Evolutionary conservation across 2,888 invertebrate species (phyloP), one percentile per base, ranked within the genome.

Genomic region (Chaitophorus viminalis): DNA sequence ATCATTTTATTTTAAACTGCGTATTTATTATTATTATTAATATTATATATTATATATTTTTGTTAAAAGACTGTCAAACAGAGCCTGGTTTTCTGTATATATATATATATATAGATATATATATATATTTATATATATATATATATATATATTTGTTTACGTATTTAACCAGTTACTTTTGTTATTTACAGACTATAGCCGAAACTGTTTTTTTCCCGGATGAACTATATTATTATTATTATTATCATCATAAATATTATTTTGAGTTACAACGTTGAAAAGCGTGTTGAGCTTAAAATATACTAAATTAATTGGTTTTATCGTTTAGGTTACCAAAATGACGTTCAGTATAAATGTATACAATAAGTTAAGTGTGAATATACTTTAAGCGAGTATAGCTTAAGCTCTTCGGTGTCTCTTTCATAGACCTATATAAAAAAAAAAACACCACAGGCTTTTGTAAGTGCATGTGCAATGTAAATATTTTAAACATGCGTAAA

Each of bases 301-400:
- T 78, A 78, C 78, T 78, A 86, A 78, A 68, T 77, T 31, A 85
- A 39, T 75, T 83, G 39, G 33, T 82, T 70, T 29, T 54, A 74
- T 87, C 39, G 39, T 87, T 86, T 79, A 79, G 54, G 86, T 86
- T 87, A 87, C 87, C 87, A 87, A 87, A 87, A 87, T 87, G 87
- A 87, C 87, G 87, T 87, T 87, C 72, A 78, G 79, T 86, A 83
- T 83, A 78, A 46, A 86, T 86, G 86, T 86, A 81, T 87, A 79
- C 46, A 78, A 81, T 87, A 87, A 72, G 72, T 76, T 78, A 86
- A 81, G 60, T 87, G 87, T 79, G 72, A 87, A 79, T 79, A 74
- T 65, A 87, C 87, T 87, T 87, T 79, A n/a, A 87, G 87, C 87
- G 79, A 87, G 79, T 87, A 87, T 79, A 87, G 79, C 87, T 81